A percentile compares a stretch with the other conserved stretches of the same genome.
Evolutionary conservation across 2,113 vertebrate species (phyloP).

Genomic region (Cariama cristata): DNA sequence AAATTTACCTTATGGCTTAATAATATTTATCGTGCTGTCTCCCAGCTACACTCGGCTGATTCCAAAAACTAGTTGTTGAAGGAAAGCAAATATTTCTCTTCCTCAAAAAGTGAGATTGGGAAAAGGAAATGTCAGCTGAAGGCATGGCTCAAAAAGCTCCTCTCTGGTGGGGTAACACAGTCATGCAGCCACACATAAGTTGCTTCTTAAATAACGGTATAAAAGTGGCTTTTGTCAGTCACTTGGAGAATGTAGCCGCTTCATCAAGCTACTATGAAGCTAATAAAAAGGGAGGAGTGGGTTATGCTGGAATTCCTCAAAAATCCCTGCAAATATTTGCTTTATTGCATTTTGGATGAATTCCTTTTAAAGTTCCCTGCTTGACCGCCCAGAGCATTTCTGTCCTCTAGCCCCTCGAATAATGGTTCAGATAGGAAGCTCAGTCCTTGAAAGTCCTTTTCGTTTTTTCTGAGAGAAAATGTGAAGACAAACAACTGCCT

Average conservation of each 20-base stretch:
- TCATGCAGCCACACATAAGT: not conserved
- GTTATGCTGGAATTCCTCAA: not conserved
- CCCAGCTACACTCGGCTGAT: not conserved
- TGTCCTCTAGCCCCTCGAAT: slow-evolving; percentile 9
- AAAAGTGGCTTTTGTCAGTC: not conserved
- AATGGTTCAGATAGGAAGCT: not conserved
- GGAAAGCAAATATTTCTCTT: not conserved
- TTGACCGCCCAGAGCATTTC: slow-evolving; percentile 7
- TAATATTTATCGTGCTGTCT: not conserved
- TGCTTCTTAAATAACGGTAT: not conserved
- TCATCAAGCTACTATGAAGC: not conserved
- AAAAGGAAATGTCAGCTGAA: not conserved
- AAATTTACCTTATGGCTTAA: not conserved
- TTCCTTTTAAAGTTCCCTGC: slow-evolving; percentile 5
- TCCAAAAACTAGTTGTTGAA: not conserved
- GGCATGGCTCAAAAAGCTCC: not conserved
- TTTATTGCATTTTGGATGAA: slow-evolving; percentile 22
- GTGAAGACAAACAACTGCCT: slow-evolving; percentile 28
- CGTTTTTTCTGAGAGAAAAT: not conserved
- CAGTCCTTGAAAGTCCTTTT: not conserved
- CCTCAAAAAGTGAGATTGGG: not conserved
- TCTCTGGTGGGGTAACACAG: not conserved
- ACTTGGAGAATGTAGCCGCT: not conserved
- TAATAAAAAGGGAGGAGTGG: not conserved
- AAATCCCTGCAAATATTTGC: slow-evolving; percentile 14